Conservation (phyloP, 1,140 invertebrate species). For the Musca vetustissima region DNA sequence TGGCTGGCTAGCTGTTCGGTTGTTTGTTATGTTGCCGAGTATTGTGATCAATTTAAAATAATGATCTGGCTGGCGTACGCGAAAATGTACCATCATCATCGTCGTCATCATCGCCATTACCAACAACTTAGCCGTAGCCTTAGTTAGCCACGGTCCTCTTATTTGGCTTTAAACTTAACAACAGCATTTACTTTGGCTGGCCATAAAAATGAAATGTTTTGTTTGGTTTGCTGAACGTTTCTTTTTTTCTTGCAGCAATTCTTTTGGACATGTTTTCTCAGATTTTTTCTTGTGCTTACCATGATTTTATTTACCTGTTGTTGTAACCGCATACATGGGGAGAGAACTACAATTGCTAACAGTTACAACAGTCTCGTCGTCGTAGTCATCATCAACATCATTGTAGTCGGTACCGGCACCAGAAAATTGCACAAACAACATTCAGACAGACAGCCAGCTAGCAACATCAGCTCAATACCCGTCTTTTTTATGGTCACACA, state of each 20-base stretch:
- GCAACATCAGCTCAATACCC: background rate
- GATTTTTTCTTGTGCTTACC: background rate
- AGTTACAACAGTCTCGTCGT: background rate
- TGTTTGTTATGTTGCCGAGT: too few relatives aligned
- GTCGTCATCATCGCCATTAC: too few relatives aligned
- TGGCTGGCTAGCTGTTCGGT: too few relatives aligned
- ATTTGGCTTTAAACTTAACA: background rate
- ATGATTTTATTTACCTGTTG: conserved; percentile 13
- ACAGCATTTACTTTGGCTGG: conserved; percentile 24
- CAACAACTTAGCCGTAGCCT: too few relatives aligned
- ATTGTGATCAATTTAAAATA: conserved; percentile 48
- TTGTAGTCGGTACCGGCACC: background rate
- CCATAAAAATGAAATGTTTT: conserved; percentile 26
- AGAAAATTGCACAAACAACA: background rate
- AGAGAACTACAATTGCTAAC: conserved; percentile 7
- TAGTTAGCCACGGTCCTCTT: too few relatives aligned
- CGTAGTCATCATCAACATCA: background rate
- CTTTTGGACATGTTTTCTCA: background rate
- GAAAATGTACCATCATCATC: too few relatives aligned
- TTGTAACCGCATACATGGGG: conserved; percentile 1
- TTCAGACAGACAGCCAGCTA: background rate
- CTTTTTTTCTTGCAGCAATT: background rate
- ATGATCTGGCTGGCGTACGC: conserved; percentile 42
- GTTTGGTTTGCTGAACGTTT: background rate
- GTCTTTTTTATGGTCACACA: conserved; percentile 4